Evolutionary conservation across 2,888 invertebrate species (phyloP), one percentile per base, ranked within the genome.

Genomic region (Empis stercorea): DNA sequence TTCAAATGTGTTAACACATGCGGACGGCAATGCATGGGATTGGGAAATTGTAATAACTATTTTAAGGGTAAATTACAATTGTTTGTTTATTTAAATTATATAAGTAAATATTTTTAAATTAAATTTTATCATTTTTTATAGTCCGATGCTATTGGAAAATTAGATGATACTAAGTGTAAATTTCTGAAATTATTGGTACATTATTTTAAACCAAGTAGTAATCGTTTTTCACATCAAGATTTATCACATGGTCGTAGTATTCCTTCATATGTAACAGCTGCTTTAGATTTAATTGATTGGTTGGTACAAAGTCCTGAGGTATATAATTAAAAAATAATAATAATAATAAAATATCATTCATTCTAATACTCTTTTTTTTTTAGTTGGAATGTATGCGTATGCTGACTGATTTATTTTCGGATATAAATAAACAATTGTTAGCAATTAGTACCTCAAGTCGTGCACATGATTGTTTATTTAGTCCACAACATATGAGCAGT

Each of bases 1-100:
- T 55, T 85, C 89, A 2, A 79, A 84, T 53, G 92, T 95, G 4
- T 73, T 91, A 57, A 74, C 76, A 47, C 78, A 80, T 49, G 84
- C 87, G 56, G 91, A 91, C 59, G 84, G 84, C 5, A 79, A 79
- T 49, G 76, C 80, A 1, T 95, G 95, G 95, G 85, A 94, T 64
- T 95, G 94, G 94, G 84, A 87, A 57, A 76, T 89, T n/a, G 83
- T 95, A 51, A 76, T 84, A 51, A 81, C 87, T 38, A 78, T 91
- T 59, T 71, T 92, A 27, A 84, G 83, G 76, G 86, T 84, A 71
- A 59, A 58, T 54, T n/a, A n/a, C n/a, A n/a, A n/a, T 43, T 14
- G 9, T 23, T 14, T 11, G 13, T 23, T 2, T 9, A 1, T 4
- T 13, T 34, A 17, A 34, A 32, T 5, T 1, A 7, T n/a, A n/a